phyloP scores from a whole-genome alignment of 1,140 invertebrate genomes.

The Heliconius eleuchia region DNA sequence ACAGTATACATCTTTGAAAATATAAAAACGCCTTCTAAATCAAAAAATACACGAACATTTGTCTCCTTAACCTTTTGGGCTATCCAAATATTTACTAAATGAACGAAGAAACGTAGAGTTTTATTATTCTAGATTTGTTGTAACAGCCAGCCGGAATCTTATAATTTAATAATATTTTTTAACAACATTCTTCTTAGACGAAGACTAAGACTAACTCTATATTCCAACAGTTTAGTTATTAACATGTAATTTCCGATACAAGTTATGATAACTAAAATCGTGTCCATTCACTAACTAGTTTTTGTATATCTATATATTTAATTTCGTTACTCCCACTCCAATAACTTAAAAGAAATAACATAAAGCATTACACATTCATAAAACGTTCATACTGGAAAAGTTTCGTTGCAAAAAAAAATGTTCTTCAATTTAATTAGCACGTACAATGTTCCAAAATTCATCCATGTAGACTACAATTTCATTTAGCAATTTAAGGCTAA shows the following conservation, averaged over 20 bases:
- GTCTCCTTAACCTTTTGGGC: too few species aligned
- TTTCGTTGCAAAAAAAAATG: constrained; percentile 6
- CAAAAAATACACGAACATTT: too few species aligned
- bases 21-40: too few species aligned
- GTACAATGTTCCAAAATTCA: constrained; percentile 31
- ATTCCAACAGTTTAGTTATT: background rate
- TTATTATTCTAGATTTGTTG: too few species aligned
- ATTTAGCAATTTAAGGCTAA: constrained; percentile 43
- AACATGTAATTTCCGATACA: background rate
- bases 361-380: background rate
- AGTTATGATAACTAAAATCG: background rate
- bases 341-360: background rate
- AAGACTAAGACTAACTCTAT: too few species aligned
- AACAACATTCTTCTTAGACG: too few species aligned
- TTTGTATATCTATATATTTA: background rate
- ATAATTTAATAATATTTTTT: background rate
- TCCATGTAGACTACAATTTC: constrained; percentile 36
- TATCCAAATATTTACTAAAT: too few species aligned
- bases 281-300: background rate
- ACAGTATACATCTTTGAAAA: too few species aligned
- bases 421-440: constrained; percentile 23
- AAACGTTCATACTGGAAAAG: background rate
- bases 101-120: too few species aligned
- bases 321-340: background rate
- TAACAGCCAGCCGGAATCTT: too few species aligned